A percentile compares a stretch with the other conserved stretches of the same genome.
phyloP scores from a whole-genome alignment of 2,888 invertebrate genomes.

The Harpalus rubripes region DNA sequence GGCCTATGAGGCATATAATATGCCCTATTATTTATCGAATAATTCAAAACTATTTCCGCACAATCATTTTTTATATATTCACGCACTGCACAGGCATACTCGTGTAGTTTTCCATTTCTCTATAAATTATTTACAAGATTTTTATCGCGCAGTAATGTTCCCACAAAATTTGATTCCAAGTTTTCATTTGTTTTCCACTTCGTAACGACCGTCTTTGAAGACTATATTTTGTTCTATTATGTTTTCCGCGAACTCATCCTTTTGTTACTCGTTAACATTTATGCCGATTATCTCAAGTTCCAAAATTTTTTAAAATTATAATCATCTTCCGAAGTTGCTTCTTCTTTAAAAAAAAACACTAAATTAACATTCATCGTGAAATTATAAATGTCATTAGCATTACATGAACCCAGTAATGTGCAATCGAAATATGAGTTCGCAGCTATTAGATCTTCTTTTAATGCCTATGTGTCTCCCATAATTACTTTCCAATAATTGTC shows the following conservation, averaged over 20 bases:
- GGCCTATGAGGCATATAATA: conserved; percentile 33
- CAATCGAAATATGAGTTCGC: neutral
- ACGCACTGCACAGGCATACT: neutral
- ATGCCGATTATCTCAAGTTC: neutral
- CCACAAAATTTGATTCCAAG: conserved; percentile 2
- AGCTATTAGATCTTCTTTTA: neutral
- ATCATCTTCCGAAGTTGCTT: neutral
- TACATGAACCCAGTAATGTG: neutral
- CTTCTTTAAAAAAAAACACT: too few relatives aligned
- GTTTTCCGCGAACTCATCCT: neutral
- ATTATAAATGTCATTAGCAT: too few relatives aligned
- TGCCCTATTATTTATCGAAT: neutral
- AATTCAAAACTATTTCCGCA: conserved; percentile 8
- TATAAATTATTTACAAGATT: neutral
- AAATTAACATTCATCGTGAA: neutral
- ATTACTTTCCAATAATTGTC: conserved; percentile 12
- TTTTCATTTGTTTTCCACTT: conserved; percentile 22
- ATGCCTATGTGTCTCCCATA: neutral
- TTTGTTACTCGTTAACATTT: conserved; percentile 9
- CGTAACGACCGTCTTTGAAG: neutral
- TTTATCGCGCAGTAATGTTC: neutral
- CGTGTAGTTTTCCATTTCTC: conserved; percentile 9
- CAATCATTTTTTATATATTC: neutral
- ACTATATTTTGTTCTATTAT: neutral
- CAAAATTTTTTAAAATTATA: neutral